Evolutionary conservation across 2,888 invertebrate species (phyloP).

Genomic region (Dynastes hyllus): DNA sequence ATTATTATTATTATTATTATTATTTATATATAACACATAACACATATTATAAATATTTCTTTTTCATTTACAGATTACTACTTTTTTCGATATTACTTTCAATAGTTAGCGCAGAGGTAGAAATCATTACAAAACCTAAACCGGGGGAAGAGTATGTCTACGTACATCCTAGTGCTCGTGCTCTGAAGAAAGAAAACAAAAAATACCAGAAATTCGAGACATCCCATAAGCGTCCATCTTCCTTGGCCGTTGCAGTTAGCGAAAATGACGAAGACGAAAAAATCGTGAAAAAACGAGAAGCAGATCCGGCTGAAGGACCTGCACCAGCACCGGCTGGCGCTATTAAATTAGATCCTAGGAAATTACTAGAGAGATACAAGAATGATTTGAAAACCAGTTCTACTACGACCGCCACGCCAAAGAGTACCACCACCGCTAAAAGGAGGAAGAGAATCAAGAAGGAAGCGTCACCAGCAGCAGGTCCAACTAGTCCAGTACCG

Average conservation of each 20-base stretch:
- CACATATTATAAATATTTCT: not conserved
- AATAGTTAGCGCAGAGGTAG: constrained; percentile 70
- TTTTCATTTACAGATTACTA: constrained; percentile 63
- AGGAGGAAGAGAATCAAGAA: constrained; percentile 61
- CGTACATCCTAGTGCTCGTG: constrained; percentile 72
- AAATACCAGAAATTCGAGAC: constrained; percentile 76
- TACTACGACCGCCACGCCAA: constrained; percentile 57
- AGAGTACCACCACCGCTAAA: constrained; percentile 69
- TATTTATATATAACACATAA: too few relatives aligned
- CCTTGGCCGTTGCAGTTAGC: constrained; percentile 66
- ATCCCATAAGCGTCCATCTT: constrained; percentile 80
- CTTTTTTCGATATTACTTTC: constrained; percentile 55
- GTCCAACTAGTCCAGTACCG: constrained; percentile 74
- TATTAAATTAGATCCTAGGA: constrained; percentile 65
- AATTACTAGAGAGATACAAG: constrained; percentile 67
- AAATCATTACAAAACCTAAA: constrained; percentile 77
- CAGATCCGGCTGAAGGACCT: constrained; percentile 60
- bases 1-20: too few relatives aligned
- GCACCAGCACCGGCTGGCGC: constrained; percentile 70
- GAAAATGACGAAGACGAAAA: constrained; percentile 65
- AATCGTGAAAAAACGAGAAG: constrained; percentile 62
- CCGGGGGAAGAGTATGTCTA: constrained; percentile 80
- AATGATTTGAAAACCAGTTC: constrained; percentile 63
- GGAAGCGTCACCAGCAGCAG: constrained; percentile 61
- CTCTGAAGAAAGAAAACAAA: constrained; percentile 60